These are phyloP conservation scores for Babylonia areolata DNA, from an alignment of 1,140 invertebrate species.

Conservation along the genomic window DNA sequence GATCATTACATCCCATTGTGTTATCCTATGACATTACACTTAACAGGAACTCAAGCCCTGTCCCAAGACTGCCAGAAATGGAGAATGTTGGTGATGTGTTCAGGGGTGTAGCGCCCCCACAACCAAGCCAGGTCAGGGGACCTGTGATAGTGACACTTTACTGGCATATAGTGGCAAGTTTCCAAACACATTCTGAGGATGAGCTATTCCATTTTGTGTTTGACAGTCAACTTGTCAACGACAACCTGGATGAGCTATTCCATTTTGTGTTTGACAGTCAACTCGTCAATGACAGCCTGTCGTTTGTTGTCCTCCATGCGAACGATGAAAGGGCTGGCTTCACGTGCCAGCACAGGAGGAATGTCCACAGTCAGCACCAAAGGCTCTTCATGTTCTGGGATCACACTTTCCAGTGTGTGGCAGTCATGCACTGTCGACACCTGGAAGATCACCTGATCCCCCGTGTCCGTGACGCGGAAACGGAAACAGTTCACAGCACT, in stretches of 20 bases:
- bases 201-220: too few species aligned
- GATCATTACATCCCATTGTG: too few species aligned
- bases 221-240: neutral
- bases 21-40: too few species aligned
- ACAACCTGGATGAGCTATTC: neutral
- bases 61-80: too few species aligned
- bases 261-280: slow-evolving; percentile 60
- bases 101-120: too few species aligned
- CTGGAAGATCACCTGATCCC: slow-evolving; percentile 54
- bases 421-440: slow-evolving; percentile 66
- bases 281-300: slow-evolving; percentile 68
- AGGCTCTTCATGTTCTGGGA: slow-evolving; percentile 47
- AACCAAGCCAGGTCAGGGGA: too few species aligned
- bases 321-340: slow-evolving; percentile 66
- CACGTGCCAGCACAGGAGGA: slow-evolving; percentile 46
- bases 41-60: too few species aligned
- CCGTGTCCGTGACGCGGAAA: slow-evolving; percentile 62
- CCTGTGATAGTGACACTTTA: too few species aligned
- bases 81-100: too few species aligned
- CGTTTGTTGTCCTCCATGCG: slow-evolving; percentile 68
- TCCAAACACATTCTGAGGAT: too few species aligned
- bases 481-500: slow-evolving; percentile 64
- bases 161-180: too few species aligned
- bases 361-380: slow-evolving; percentile 54
- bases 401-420: slow-evolving; percentile 63